Evolutionary conservation across 2,888 invertebrate genomes (phyloP).

Genomic region (Leptopilina myrica): DNA sequence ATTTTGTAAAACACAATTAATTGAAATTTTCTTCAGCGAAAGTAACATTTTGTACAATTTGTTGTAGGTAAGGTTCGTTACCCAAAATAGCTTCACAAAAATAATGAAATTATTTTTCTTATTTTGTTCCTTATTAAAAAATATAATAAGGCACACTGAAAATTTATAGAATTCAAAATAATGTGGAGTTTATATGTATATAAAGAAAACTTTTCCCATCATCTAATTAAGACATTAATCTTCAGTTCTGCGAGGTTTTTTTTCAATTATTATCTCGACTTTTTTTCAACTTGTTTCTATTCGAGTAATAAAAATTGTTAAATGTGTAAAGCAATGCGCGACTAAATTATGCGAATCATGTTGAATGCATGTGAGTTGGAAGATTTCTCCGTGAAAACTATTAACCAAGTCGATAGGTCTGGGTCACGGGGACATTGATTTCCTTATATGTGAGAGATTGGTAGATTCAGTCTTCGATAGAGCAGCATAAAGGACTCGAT

Average conservation of each 20-base stretch:
- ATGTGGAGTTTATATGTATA: background rate
- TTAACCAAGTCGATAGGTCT: constrained; percentile 67
- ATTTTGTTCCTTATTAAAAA: no score
- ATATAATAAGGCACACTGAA: no score
- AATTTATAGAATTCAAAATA: no score
- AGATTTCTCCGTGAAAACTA: constrained; percentile 64
- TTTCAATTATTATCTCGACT: background rate
- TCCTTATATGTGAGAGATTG: constrained; percentile 56
- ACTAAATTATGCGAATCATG: constrained; percentile 43
- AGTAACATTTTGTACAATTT: no score
- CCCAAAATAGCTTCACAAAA: no score
- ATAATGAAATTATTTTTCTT: no score
- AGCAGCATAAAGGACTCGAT: constrained; percentile 17
- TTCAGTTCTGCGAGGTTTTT: constrained; percentile 1
- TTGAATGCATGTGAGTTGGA: constrained; percentile 29
- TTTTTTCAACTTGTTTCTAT: constrained; percentile 6
- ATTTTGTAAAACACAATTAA: no score
- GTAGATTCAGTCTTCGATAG: constrained; percentile 26
- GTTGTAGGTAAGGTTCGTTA: no score
- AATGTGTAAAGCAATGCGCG: constrained; percentile 29
- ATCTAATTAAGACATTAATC: constrained; percentile 14
- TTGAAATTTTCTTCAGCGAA: no score
- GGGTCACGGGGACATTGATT: constrained; percentile 71
- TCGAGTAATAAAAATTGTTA: background rate
- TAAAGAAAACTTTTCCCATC: constrained; percentile 14